Base-by-base conservation (phyloP, 2,888 invertebrate genomes). In the Xanthorhoe designata region DNA sequence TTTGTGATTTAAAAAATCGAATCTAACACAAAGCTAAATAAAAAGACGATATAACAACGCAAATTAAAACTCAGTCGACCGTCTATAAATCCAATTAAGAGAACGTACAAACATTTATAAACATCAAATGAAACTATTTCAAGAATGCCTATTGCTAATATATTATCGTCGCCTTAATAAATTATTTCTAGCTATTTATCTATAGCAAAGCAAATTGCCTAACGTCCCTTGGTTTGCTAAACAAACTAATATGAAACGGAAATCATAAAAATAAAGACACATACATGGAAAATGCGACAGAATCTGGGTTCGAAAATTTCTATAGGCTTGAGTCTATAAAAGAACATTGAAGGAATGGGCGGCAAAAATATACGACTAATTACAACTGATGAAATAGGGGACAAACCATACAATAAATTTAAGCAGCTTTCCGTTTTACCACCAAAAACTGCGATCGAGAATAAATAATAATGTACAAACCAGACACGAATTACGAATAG, bases 401-500 rank as follows among this genome's bases (percentile, higher is more conserved):
- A 7, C 3, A 42, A 13, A 42, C 10, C 4, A 17, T 50, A 49
- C 54, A 10, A 55, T 10, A 42, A 55, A 55, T 42, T 45, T 7
- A 6, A 1, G 2, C 49, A 18, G 3, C 18, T 5, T 49, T 50
- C 9, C 49, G 17, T 17, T 18, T 50, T 18, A 50, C 18, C 18
- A 18, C 49, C 32, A 32, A 32, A 32, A 17, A 17, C 18, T 50
- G 18, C 49, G 56, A 56, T 45, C 13, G 29, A 17, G 47, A 32
- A 54, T 32, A 47, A 61, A 61, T 53, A 54, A 24, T 17, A 56
- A 49, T 17, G 32, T 58, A 6, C 18, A 35, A 58, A 59, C 38
- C n/a, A 35, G 42, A 56, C 52, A 52, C 57, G 35, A 51, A 17
- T 51, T 58, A 53, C 47, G 32, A 51, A 49, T 62, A 50, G 49